Evolutionary conservation across 2,797 vertebrate genomes (phyloP).

Genomic region (Cryptoblepharus egeriae): DNA sequence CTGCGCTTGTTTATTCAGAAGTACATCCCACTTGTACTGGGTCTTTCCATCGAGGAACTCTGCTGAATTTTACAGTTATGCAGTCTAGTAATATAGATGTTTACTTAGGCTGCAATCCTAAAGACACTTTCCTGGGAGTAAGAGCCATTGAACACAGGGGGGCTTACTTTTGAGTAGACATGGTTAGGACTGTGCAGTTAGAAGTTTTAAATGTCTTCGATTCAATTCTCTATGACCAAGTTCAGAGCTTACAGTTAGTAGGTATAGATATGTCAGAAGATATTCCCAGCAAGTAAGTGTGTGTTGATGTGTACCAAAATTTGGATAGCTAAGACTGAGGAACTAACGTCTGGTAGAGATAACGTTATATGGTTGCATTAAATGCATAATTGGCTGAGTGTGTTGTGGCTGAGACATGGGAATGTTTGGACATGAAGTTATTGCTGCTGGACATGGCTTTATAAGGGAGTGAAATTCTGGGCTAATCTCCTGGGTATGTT

Average conservation of each 20-base stretch:
- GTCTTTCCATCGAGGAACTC: neutral
- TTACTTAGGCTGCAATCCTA: no score
- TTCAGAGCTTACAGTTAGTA: neutral
- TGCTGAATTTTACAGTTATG: neutral
- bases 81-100: neutral
- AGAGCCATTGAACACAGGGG: no score
- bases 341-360: neutral
- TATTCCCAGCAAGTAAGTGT: neutral
- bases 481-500: constrained; percentile 3
- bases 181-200: no score
- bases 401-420: constrained; percentile 13
- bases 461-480: constrained; percentile 39
- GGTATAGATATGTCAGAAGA: neutral
- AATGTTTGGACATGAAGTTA: constrained; percentile 17
- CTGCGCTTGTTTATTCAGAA: neutral
- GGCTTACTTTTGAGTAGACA: no score
- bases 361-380: neutral
- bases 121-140: no score
- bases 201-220: neutral
- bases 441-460: constrained; percentile 31
- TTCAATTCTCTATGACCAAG: neutral
- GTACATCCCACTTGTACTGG: neutral
- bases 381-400: neutral
- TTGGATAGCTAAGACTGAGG: neutral
- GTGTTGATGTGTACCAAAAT: neutral